Evolutionary conservation across 2,888 invertebrate genomes (phyloP), one percentile per base, ranked within the genome.

Genomic region (Anoplius nigerrimus): DNA sequence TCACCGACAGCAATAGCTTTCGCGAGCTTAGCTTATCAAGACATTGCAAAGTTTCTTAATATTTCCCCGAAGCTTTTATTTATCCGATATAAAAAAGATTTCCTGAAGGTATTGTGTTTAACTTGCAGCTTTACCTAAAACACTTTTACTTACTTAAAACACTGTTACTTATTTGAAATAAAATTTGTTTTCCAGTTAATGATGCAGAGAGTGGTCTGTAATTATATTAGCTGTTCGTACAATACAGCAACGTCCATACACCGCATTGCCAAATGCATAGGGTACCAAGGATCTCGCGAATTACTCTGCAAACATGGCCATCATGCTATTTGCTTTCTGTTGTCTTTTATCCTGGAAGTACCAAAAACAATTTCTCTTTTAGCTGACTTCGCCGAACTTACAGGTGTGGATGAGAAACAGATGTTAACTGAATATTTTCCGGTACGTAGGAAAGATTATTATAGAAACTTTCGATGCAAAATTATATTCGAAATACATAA

Each of bases 301-400:
- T 93, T 94, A 63, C 90, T 94, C 64, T 90, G 91, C 0, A 93
- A 93, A 84, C 94, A 95, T 80, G 92, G 92, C 46, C 92, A 93
- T 61, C 91, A 94, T 76, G 90, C 94, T 21, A 88, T 95, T 8
- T 93, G 94, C 0, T 90, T 91, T 88, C 90, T 94, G 80, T 89
- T 92, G 83, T 90, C 93, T 46, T 88, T 92, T 84, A 89, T 92
- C 0, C 91, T 91, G 27, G 92, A 88, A 73, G 90, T 90, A 81
- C 91, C 90, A 2, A 90, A 91, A 80, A 90, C 92, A 0, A 91
- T 91, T 46, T 90, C 90, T 0, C 91, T 95, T 74, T 91, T 95
- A 55, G 91, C 91, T 71, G 93, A 94, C 83, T 91, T 94, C 52
- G 92, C 93, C 0, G 89, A 90, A 0, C 84, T 92, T 24, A 91